Evolutionary conservation across 2,113 vertebrate species (phyloP).

Genomic region (Uria aalge): DNA sequence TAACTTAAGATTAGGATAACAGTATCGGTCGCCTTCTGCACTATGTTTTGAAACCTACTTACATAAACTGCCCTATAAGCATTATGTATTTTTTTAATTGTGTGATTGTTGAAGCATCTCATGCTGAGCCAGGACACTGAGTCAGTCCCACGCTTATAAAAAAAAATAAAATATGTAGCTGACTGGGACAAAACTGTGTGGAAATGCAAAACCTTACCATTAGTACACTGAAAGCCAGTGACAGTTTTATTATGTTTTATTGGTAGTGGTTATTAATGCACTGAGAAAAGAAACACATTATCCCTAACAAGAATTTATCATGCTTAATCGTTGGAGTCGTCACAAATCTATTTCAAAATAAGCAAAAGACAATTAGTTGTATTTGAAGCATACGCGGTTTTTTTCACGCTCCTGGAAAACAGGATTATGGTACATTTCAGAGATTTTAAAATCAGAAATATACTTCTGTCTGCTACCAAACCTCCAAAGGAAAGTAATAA

Average conservation of each 20-base stretch:
- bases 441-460: background rate
- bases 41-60: background rate
- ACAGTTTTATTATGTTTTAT: background rate
- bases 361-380: background rate
- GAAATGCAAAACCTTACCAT: background rate
- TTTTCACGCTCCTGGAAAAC: background rate
- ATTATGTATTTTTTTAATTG: background rate
- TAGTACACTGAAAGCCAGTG: background rate
- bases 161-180: background rate
- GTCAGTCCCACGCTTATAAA: background rate
- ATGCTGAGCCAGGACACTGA: background rate
- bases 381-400: background rate
- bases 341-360: background rate
- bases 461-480: background rate
- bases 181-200: background rate
- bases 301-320: background rate
- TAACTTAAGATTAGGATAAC: background rate
- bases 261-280: background rate
- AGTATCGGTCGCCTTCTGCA: background rate
- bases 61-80: background rate
- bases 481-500: background rate
- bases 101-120: background rate
- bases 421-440: background rate
- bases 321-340: background rate
- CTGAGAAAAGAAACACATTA: background rate